Conservation (phyloP, 2,797 vertebrate genomes). For the Parauchenoglanis punctatus region DNA sequence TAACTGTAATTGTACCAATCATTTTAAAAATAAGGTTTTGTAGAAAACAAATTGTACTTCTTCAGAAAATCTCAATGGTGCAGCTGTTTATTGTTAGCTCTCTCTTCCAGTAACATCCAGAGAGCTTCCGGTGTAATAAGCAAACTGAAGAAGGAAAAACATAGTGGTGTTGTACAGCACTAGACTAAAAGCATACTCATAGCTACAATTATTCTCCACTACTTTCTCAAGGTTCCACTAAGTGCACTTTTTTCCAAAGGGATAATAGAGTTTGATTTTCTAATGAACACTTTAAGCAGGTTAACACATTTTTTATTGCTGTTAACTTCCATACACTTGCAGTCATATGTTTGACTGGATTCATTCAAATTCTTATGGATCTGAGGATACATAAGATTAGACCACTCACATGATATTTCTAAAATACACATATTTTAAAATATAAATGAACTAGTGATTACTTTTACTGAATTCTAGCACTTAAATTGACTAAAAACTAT, state of each 20-base stretch:
- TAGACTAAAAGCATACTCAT: neutral
- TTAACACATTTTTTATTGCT: neutral
- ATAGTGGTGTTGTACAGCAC: neutral
- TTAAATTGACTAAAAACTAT: neutral
- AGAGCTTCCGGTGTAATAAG: no score
- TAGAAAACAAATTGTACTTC: no score
- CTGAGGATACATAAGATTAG: neutral
- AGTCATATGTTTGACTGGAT: neutral
- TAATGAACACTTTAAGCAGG: neutral
- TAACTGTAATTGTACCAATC: no score
- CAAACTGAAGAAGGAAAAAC: neutral
- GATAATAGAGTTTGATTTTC: neutral
- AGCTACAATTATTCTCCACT: neutral
- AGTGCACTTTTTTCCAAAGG: neutral
- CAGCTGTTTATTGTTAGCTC: neutral
- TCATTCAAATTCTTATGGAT: neutral
- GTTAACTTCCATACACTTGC: neutral
- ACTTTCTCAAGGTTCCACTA: neutral
- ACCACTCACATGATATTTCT: neutral
- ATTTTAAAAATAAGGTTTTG: no score
- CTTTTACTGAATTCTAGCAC: neutral
- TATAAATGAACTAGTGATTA: neutral
- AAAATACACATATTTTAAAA: neutral
- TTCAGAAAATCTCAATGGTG: neutral
- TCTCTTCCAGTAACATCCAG: neutral